Evolutionary conservation across 1,140 invertebrate genomes (phyloP).

Genomic region (Drosophila arawakana): DNA sequence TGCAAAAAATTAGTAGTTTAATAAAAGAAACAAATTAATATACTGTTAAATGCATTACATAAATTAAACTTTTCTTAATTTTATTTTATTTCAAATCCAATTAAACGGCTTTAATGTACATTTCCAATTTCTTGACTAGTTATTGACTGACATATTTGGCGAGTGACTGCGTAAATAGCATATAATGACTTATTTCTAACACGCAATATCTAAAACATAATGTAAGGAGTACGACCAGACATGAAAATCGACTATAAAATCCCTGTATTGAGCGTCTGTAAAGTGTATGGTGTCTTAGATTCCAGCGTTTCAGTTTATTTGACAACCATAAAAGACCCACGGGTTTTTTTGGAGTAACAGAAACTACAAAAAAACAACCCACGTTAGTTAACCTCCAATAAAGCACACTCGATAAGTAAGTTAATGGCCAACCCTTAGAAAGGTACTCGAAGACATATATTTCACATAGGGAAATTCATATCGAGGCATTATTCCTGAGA

Average conservation of each 20-base stretch:
- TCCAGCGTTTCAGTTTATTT: no score
- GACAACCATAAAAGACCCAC: no score
- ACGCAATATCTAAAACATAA: constrained; percentile 3
- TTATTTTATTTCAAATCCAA: no score
- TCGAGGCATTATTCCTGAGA: constrained; percentile 11
- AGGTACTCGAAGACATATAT: constrained; percentile 22
- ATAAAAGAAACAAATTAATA: no score
- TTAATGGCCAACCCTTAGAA: constrained; percentile 29
- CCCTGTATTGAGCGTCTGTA: no score
- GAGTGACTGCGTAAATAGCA: not conserved
- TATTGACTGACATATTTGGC: not conserved
- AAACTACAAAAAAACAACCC: constrained; percentile 1
- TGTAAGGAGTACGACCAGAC: no score
- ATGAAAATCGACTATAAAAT: no score
- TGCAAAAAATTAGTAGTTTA: no score
- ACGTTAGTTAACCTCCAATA: not conserved
- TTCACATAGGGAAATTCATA: constrained; percentile 23
- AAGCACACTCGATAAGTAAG: not conserved
- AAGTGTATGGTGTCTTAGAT: no score
- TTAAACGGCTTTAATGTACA: not conserved
- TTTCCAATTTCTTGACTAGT: not conserved
- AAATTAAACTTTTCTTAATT: no score
- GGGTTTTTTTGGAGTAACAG: no score
- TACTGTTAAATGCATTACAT: no score
- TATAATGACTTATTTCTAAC: constrained; percentile 2